Conservation (phyloP, 2,797 vertebrate genomes). For the Remorina albescens region DNA sequence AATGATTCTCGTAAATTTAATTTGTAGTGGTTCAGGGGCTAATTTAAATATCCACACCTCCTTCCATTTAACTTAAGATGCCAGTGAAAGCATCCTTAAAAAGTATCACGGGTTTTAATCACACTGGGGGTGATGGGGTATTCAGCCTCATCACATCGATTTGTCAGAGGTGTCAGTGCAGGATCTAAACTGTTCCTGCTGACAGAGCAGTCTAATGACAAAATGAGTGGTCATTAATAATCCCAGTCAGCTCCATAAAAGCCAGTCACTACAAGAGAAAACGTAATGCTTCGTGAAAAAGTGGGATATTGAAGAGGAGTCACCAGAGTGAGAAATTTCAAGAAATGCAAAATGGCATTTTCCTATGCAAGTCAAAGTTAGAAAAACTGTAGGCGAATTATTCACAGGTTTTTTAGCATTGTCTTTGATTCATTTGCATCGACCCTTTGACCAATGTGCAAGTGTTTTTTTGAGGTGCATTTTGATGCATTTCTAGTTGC, state of each 20-base stretch:
- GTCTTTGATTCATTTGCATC: background rate
- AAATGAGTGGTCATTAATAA: conserved; percentile 33
- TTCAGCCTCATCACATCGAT: conserved; percentile 28
- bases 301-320: background rate
- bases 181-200: conserved; percentile 59
- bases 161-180: conserved; percentile 22
- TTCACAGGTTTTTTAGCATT: background rate
- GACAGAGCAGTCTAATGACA: conserved; percentile 62
- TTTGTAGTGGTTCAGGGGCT: background rate
- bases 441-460: background rate
- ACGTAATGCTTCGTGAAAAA: conserved; percentile 34
- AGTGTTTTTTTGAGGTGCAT: background rate
- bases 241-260: conserved; percentile 41
- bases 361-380: background rate
- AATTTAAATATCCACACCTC: conserved; percentile 3
- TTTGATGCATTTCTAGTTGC: background rate
- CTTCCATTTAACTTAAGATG: background rate
- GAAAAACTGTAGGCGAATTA: background rate
- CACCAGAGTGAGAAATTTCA: no score
- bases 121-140: background rate
- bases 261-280: conserved; percentile 47
- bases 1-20: conserved; percentile 15
- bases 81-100: conserved; percentile 16
- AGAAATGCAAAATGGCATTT: no score
- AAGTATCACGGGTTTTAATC: background rate